Evolutionary conservation across 2,113 vertebrate genomes (phyloP).

Genomic region (Barbus barbus): DNA sequence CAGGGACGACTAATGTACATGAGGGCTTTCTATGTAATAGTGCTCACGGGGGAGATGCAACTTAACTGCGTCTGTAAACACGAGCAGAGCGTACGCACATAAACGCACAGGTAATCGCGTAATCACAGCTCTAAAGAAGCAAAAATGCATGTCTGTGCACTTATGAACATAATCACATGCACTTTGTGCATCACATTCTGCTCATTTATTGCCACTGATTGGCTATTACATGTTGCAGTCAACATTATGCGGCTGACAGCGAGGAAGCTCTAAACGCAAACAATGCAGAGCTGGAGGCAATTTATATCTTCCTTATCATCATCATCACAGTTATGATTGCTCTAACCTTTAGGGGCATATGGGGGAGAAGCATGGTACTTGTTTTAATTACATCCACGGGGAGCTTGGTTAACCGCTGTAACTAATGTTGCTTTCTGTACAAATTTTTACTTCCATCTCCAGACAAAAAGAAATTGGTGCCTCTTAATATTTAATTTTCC

Average conservation of each 20-base stretch:
- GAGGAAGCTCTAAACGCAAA: conserved; percentile 43
- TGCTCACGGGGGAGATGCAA: neutral
- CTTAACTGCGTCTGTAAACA: conserved; percentile 10
- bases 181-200: neutral
- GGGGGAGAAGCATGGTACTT: conserved; percentile 17
- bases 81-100: neutral
- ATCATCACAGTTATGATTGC: conserved; percentile 64
- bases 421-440: conserved; percentile 29
- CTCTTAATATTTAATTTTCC: neutral
- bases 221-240: conserved; percentile 42
- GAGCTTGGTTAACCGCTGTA: conserved; percentile 49
- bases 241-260: conserved; percentile 48
- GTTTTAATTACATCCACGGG: conserved; percentile 62
- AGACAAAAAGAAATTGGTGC: neutral
- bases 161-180: conserved; percentile 13
- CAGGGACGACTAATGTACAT: conserved; percentile 32
- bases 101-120: neutral
- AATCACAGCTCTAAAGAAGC: neutral
- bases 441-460: conserved; percentile 16
- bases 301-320: conserved; percentile 60
- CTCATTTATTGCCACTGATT: conserved; percentile 33
- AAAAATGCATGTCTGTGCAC: conserved; percentile 18
- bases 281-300: conserved; percentile 38
- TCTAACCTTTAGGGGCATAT: conserved; percentile 62
- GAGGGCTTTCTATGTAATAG: conserved; percentile 41